phyloP scores from a whole-genome alignment of 2,113 vertebrate species.

The Sebastes fasciatus region DNA sequence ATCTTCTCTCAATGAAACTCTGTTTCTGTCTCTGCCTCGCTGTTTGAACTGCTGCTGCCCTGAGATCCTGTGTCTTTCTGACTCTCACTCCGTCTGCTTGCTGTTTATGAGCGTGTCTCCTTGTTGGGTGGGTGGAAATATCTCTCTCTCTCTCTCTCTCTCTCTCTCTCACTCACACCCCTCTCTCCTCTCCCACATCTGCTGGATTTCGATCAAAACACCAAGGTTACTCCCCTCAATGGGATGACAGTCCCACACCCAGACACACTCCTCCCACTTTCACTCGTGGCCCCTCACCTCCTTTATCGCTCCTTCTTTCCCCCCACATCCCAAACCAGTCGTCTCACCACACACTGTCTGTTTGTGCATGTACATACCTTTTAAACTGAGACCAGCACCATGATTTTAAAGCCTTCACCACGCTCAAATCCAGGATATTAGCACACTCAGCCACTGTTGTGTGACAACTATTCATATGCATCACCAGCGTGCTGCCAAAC shows the following conservation, averaged over 20 bases:
- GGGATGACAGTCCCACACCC: constrained; percentile 78
- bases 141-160: constrained; percentile 65
- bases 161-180: constrained; percentile 65
- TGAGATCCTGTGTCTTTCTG: constrained; percentile 80
- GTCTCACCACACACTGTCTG: constrained; percentile 69
- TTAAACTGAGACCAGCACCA: constrained; percentile 55
- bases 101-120: constrained; percentile 85
- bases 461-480: constrained; percentile 2
- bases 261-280: constrained; percentile 73
- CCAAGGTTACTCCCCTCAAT: constrained; percentile 77
- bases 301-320: constrained; percentile 47
- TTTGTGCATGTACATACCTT: constrained; percentile 65
- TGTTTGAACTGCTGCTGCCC: constrained; percentile 75
- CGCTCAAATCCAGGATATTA: constrained; percentile 46
- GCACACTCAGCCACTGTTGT: constrained; percentile 2
- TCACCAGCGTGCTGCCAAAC: background rate
- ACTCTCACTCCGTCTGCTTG: constrained; percentile 73
- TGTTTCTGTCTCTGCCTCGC: constrained; percentile 62
- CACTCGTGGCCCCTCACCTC: constrained; percentile 62
- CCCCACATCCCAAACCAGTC: constrained; percentile 65
- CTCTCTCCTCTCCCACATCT: constrained; percentile 73
- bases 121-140: constrained; percentile 86
- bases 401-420: constrained; percentile 21
- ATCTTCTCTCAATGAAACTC: constrained; percentile 73
- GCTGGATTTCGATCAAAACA: constrained; percentile 83